Evolutionary conservation across 2,888 invertebrate species (phyloP).

Genomic region (Erannis defoliaria): DNA sequence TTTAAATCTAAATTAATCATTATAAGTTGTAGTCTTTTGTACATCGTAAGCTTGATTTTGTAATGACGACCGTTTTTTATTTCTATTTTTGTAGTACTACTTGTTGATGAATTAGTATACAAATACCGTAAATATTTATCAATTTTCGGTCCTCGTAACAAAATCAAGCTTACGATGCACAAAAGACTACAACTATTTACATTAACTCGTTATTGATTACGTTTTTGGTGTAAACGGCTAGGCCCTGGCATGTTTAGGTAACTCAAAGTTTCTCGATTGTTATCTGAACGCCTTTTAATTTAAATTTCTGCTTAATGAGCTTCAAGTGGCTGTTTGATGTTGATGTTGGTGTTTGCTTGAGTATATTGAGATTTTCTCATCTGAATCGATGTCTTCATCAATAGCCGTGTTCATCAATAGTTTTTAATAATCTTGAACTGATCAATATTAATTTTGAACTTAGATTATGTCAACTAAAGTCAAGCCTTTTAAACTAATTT

Average conservation of each 20-base stretch:
- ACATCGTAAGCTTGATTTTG: not conserved
- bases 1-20: too few relatives aligned
- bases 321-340: not conserved
- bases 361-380: too few relatives aligned
- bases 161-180: not conserved
- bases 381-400: not conserved
- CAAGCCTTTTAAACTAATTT: too few relatives aligned
- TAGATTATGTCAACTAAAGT: too few relatives aligned
- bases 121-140: not conserved
- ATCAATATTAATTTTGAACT: too few relatives aligned
- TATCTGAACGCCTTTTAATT: not conserved
- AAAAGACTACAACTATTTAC: slow-evolving; percentile 23
- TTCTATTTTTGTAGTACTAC: too few relatives aligned
- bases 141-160: slow-evolving; percentile 5
- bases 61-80: too few relatives aligned
- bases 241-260: not conserved
- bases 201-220: slow-evolving; percentile 19
- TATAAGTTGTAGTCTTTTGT: slow-evolving; percentile 16
- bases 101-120: not conserved
- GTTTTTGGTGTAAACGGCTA: slow-evolving; percentile 12
- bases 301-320: not conserved
- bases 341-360: not conserved
- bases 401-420: too few relatives aligned
- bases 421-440: too few relatives aligned
- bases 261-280: slow-evolving; percentile 1